Evolutionary conservation across 1,140 invertebrate species (phyloP), one percentile per base, ranked within the genome.

Genomic region (Archivesica marissinica): DNA sequence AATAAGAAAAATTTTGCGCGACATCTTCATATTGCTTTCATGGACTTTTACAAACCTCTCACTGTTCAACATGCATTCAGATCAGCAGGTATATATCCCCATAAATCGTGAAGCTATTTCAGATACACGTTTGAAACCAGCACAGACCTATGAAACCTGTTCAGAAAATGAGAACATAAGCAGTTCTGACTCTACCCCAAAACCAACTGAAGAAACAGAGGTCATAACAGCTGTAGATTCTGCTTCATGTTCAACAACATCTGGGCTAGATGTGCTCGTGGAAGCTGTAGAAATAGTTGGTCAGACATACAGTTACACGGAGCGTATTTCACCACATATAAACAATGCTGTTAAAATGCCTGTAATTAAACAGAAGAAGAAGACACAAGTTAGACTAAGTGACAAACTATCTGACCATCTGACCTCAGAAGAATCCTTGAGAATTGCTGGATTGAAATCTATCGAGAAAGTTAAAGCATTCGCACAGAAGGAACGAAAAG

Each of bases 1-100:
- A 66, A 72, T 4, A 86, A 86, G 38, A 25, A 78, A 30, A 88
- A 68, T 47, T 88, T 88, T 88, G 78, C 87, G n/a, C 78, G 74
- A 54, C 87, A 88, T 76, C 61, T 88, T 39, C 59, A 81, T 23
- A 85, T 87, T 28, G 76, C 81, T 1, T 84, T 84, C 77, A 28
- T 80, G 9, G 0, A 64, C 13, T 88, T 88, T 68, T 88, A 88
- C 52, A 88, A 87, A 68, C 85, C 85, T 25, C 64, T 77, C 0
- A 87, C 82, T 41, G 74, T 88, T 15, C 56, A 81, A 13, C 76
- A 87, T 47, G 87, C 80, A 77, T 87, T 86, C 38, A 75, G 56
- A 25, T 39, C 75, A 56, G 47, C 66, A 28, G 72, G 85, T 35
- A 78, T 87, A 23, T 83, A 74, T 47, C 79, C 79, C 9, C n/a